Evolutionary conservation across 37 sponge, comb jelly and placozoan species (phyloP), one percentile per base, ranked within the genome.

Genomic region (Corticium candelabrum): DNA sequence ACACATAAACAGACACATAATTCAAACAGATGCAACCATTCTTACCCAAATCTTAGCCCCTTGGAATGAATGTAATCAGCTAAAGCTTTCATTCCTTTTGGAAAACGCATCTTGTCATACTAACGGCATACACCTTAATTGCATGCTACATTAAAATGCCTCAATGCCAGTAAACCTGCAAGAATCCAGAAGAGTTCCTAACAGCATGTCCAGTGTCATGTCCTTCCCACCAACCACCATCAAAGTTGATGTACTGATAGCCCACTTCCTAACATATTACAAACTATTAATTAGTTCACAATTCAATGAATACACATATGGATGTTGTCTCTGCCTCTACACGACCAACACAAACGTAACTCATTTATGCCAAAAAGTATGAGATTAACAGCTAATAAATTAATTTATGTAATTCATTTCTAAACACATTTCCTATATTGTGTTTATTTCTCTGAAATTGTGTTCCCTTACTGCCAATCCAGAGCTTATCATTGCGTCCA

Each of bases 141-240:
- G n/a, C n/a, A n/a, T n/a, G n/a, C n/a, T n/a, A n/a, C n/a, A n/a
- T n/a, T n/a, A n/a, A n/a, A n/a, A n/a, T n/a, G n/a, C n/a, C n/a
- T n/a, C n/a, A n/a, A n/a, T n/a, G n/a, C n/a, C n/a, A n/a, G n/a
- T 50, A 30, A 5, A 70, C 31, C 73, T 70, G 73, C 73, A 70
- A 7, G 73, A 35, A 70, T 70, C 73, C 73, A 30, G 73, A 29
- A 29, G 73, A 4, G 36, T 70, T 70, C 5, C 73, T 4, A 7
- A 29, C 29, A 5, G 73, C 73, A 29, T 29, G 33, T 29, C 36
- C 35, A 15, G 73, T 70, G 73, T 70, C 73, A 70, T 4, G 29
- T 15, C 73, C 73, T 70, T 4, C 36, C 73, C 73, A 70, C 73
- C 73, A 70, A 70, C 73, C 73, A 35, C 73, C 73, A 34, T 70